Evolutionary conservation across 2,888 invertebrate species (phyloP).

Genomic region (Onchidella celtica): DNA sequence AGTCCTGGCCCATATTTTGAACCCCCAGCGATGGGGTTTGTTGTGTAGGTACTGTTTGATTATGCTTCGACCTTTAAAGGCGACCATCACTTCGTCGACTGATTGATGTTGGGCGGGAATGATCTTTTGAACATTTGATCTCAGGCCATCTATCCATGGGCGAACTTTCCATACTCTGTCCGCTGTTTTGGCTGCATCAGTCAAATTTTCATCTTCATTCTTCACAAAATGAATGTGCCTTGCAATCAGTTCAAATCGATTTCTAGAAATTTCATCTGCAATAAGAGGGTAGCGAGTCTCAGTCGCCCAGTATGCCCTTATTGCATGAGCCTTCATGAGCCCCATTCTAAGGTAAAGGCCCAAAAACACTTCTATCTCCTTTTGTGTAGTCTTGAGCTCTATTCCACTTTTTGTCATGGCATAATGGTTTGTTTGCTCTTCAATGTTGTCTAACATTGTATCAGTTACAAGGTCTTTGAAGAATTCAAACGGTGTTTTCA

Average conservation of each 20-base stretch:
- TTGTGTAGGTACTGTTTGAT: no score
- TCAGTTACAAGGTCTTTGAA: constrained; percentile 33
- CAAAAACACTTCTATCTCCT: constrained; percentile 51
- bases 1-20: no score
- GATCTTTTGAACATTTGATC: no score
- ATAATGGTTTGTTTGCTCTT: not conserved
- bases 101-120: no score
- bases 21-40: no score
- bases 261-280: constrained; percentile 51
- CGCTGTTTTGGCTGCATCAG: not conserved
- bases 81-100: no score
- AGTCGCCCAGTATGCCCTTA: constrained; percentile 49
- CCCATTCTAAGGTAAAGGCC: constrained; percentile 55
- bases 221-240: constrained; percentile 49
- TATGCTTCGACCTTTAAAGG: no score
- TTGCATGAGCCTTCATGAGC: constrained; percentile 48
- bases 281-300: constrained; percentile 45
- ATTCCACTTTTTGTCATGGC: constrained; percentile 9
- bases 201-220: constrained; percentile 20
- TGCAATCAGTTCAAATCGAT: constrained; percentile 50
- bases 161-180: constrained; percentile 19
- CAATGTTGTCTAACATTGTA: constrained; percentile 29
- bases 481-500: constrained; percentile 31
- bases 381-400: constrained; percentile 31
- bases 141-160: not conserved